Evolutionary conservation across 2,797 vertebrate species (phyloP).

Genomic region (Taenioides sp.): DNA sequence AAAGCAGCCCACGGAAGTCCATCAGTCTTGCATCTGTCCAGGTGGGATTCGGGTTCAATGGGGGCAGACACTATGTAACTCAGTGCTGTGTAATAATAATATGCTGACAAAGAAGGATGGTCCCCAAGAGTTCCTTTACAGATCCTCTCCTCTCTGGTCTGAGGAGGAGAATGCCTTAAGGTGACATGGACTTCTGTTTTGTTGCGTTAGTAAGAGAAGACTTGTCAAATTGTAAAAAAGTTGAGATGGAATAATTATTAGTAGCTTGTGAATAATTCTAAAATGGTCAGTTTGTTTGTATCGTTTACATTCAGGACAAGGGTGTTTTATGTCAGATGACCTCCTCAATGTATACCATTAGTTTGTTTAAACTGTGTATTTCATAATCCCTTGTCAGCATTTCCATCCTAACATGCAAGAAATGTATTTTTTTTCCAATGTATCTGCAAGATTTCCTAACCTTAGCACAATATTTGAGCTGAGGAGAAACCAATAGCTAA

Average conservation of each 20-base stretch:
- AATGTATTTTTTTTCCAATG: too few relatives aligned
- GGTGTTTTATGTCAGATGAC: too few relatives aligned
- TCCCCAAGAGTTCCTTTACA: constrained; percentile 10
- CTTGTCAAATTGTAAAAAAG: neutral
- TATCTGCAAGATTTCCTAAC: too few relatives aligned
- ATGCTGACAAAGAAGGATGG: constrained; percentile 52
- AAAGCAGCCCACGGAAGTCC: constrained; percentile 44
- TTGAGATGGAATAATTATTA: neutral
- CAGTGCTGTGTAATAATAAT: constrained; percentile 27
- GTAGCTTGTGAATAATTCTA: too few relatives aligned
- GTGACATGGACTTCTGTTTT: neutral
- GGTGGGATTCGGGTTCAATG: constrained; percentile 52
- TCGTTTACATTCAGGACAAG: too few relatives aligned
- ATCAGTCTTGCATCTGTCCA: constrained; percentile 44
- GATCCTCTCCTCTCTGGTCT: constrained; percentile 9
- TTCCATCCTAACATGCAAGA: too few relatives aligned
- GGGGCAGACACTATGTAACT: constrained; percentile 37
- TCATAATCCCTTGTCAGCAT: too few relatives aligned
- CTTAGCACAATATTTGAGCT: too few relatives aligned
- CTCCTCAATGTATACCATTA: too few relatives aligned
- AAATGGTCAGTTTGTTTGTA: too few relatives aligned
- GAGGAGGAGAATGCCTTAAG: neutral
- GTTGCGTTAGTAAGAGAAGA: neutral
- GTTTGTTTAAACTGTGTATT: too few relatives aligned
- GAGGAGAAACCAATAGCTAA: too few relatives aligned